These are phyloP conservation scores for Buathra laborator DNA, from an alignment of 2,888 invertebrate genomes.

Conservation along the genomic window DNA sequence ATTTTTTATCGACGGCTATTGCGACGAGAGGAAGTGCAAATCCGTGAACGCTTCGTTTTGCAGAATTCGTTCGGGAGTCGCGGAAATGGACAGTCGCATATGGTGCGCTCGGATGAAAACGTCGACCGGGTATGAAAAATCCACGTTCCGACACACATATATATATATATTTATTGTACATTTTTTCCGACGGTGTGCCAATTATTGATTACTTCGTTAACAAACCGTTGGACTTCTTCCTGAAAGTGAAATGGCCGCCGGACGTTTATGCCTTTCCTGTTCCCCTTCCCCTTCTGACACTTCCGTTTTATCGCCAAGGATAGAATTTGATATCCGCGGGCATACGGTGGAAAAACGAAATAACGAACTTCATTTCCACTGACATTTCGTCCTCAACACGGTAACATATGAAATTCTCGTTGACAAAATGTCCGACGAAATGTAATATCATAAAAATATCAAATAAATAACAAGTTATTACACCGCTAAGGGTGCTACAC, in stretches of 20 bases:
- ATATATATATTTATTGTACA: neutral
- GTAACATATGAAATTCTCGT: neutral
- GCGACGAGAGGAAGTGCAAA: too few relatives aligned
- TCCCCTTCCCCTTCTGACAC: conserved; percentile 5
- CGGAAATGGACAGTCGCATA: too few relatives aligned
- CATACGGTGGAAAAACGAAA: conserved; percentile 48
- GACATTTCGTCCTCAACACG: neutral
- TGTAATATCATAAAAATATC: neutral
- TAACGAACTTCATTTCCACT: conserved; percentile 8
- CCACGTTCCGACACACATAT: neutral
- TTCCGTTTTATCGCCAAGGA: conserved; percentile 39
- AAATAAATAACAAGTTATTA: neutral
- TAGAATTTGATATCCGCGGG: conserved; percentile 63
- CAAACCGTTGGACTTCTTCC: conserved; percentile 37
- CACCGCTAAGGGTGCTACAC: too few relatives aligned
- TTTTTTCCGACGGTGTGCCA: conserved; percentile 4
- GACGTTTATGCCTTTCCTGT: conserved; percentile 22
- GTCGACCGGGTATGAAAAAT: conserved; percentile 7
- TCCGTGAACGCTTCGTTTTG: too few relatives aligned
- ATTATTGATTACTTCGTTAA: conserved; percentile 56
- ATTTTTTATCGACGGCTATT: too few relatives aligned
- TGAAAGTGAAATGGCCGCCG: conserved; percentile 41
- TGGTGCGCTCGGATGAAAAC: too few relatives aligned
- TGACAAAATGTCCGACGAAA: neutral
- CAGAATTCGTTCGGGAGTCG: too few relatives aligned